These are phyloP conservation scores for Amphipyra tragopoginis DNA, from an alignment of 2,888 invertebrate genomes.

Conservation along the genomic window DNA sequence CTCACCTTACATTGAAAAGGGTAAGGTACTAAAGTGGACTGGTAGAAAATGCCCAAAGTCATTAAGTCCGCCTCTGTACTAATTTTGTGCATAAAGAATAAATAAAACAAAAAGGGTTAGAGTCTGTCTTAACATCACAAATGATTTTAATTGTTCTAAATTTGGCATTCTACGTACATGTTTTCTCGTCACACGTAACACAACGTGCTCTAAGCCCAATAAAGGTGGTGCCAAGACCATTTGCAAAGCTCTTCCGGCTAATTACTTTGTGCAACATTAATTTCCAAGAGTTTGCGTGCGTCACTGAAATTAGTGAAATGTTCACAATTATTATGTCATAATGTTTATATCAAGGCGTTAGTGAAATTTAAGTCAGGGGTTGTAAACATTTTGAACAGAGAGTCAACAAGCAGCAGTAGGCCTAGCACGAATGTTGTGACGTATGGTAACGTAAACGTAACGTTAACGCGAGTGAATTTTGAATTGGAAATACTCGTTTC, in stretches of 20 bases:
- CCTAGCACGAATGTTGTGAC: too few relatives aligned
- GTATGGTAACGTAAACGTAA: too few relatives aligned
- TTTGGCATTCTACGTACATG: conserved; percentile 33
- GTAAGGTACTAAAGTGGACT: too few relatives aligned
- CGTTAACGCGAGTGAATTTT: too few relatives aligned
- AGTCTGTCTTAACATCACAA: conserved; percentile 2
- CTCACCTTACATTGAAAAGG: too few relatives aligned
- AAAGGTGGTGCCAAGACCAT: conserved; percentile 56
- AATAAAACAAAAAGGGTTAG: too few relatives aligned
- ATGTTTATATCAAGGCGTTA: conserved; percentile 34
- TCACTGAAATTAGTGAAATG: conserved; percentile 53
- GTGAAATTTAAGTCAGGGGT: conserved; percentile 39
- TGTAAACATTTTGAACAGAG: conserved; percentile 48
- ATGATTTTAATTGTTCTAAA: conserved; percentile 16
- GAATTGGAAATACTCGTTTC: too few relatives aligned
- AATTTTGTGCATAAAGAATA: too few relatives aligned
- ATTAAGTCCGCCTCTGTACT: too few relatives aligned
- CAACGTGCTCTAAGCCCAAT: conserved; percentile 44
- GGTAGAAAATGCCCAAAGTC: too few relatives aligned
- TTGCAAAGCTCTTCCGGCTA: conserved; percentile 59
- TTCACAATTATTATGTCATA: conserved; percentile 55
- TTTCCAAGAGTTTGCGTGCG: conserved; percentile 49
- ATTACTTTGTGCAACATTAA: conserved; percentile 63
- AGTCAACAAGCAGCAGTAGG: conserved; percentile 27
- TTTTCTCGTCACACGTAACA: conserved; percentile 23